Evolutionary conservation across 2,888 invertebrate species (phyloP).

Genomic region (Xestia xanthographa): DNA sequence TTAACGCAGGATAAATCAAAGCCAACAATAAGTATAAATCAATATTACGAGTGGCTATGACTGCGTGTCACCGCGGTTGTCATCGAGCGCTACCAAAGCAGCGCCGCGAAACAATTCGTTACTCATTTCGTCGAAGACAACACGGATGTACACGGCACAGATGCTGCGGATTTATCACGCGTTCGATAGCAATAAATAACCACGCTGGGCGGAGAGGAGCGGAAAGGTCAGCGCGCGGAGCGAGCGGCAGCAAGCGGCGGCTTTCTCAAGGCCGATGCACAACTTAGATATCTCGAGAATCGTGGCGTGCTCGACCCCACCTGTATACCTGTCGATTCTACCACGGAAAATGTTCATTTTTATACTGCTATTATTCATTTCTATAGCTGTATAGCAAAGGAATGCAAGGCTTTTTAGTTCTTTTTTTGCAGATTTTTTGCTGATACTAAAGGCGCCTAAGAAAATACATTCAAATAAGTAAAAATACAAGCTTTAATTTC

Average conservation of each 20-base stretch:
- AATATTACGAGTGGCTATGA: constrained; percentile 53
- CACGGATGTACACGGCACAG: constrained; percentile 82
- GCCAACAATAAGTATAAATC: constrained; percentile 53
- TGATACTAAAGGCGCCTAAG: constrained; percentile 38
- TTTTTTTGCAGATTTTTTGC: constrained; percentile 43
- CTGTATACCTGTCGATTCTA: constrained; percentile 74
- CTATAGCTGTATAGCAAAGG: constrained; percentile 44
- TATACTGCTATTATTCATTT: constrained; percentile 53
- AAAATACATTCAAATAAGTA: constrained; percentile 57
- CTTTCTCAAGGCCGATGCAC: constrained; percentile 86
- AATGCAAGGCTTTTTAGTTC: constrained; percentile 36
- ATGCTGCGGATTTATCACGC: constrained; percentile 83
- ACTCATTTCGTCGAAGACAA: constrained; percentile 76
- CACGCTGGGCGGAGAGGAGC: constrained; percentile 76
- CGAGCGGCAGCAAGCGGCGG: constrained; percentile 75
- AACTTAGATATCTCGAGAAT: constrained; percentile 80
- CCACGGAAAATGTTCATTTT: constrained; percentile 65
- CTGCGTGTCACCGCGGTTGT: constrained; percentile 60
- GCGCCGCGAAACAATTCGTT: constrained; percentile 72
- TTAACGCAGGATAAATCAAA: constrained; percentile 49
- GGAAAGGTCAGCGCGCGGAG: constrained; percentile 79
- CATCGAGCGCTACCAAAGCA: constrained; percentile 70
- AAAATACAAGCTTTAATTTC: constrained; percentile 56
- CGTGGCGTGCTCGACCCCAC: constrained; percentile 82
- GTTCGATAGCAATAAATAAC: constrained; percentile 83